phyloP scores from a whole-genome alignment of 1,140 invertebrate genomes.

The Hetaerina americana region DNA sequence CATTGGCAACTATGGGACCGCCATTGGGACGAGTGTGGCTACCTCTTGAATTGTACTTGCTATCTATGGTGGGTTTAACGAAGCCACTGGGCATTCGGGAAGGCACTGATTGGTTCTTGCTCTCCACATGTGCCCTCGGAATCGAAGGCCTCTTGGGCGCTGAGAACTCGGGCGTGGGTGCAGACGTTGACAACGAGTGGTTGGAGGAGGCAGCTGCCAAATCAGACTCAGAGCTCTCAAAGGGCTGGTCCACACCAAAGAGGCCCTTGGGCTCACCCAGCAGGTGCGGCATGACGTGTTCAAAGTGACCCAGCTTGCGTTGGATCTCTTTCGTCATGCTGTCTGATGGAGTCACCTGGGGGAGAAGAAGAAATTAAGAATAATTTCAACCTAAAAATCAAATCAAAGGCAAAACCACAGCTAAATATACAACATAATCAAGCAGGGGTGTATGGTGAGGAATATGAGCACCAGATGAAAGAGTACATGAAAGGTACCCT shows the following conservation, averaged over 20 bases:
- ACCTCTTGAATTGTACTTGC: conserved; percentile 33
- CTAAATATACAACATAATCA: no score
- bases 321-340: conserved; percentile 58
- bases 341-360: conserved; percentile 55
- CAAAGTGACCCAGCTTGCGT: conserved; percentile 56
- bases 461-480: no score
- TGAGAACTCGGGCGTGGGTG: conserved; percentile 15
- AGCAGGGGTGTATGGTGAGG: no score
- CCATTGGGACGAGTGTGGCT: conserved; percentile 4
- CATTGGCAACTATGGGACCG: neutral
- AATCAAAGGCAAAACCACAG: no score
- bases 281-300: conserved; percentile 47
- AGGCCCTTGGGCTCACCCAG: conserved; percentile 48
- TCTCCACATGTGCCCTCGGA: conserved; percentile 23
- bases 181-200: conserved; percentile 7
- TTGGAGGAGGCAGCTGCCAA: neutral
- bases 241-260: conserved; percentile 50
- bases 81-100: conserved; percentile 31
- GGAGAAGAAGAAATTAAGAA: neutral
- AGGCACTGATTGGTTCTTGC: neutral
- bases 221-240: conserved; percentile 15
- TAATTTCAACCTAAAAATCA: no score
- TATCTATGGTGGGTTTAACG: conserved; percentile 46
- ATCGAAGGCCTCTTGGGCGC: conserved; percentile 9
- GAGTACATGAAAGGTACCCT: no score